These are phyloP conservation scores for Lymantria monacha DNA, from an alignment of 2,888 invertebrate species.

Conservation along the genomic window DNA sequence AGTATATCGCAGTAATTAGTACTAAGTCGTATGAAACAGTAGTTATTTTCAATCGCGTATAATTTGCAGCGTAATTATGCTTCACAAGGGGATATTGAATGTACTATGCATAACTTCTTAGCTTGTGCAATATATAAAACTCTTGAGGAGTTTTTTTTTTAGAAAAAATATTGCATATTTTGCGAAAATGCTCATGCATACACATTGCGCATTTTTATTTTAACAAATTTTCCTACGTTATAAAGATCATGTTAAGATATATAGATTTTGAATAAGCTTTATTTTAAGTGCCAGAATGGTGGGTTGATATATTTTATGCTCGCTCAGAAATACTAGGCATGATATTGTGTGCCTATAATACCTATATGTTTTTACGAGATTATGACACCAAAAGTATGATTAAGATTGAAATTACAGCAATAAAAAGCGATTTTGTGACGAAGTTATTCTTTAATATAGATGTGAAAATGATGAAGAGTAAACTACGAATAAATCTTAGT, in stretches of 20 bases:
- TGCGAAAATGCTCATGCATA: too few relatives aligned
- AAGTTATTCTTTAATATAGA: not conserved
- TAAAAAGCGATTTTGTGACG: slow-evolving; percentile 8
- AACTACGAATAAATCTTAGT: slow-evolving; percentile 3
- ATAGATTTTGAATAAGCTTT: slow-evolving; percentile 34
- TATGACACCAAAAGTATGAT: slow-evolving; percentile 72
- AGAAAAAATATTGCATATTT: too few relatives aligned
- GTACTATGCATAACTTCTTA: too few relatives aligned
- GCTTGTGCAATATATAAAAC: too few relatives aligned
- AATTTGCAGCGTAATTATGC: too few relatives aligned
- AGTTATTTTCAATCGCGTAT: too few relatives aligned
- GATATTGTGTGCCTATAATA: slow-evolving; percentile 25
- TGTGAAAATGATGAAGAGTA: slow-evolving; percentile 10
- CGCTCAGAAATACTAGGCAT: slow-evolving; percentile 10
- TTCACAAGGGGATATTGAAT: too few relatives aligned
- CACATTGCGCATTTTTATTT: slow-evolving; percentile 9
- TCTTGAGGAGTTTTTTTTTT: too few relatives aligned
- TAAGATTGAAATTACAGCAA: slow-evolving; percentile 40
- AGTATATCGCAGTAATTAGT: not conserved
- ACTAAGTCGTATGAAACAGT: too few relatives aligned
- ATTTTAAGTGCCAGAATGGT: slow-evolving; percentile 23
- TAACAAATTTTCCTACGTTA: slow-evolving; percentile 13
- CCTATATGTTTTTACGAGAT: slow-evolving; percentile 57
- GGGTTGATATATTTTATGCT: slow-evolving; percentile 18
- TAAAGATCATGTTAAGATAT: slow-evolving; percentile 31